A percentile compares a stretch with the other conserved stretches of the same genome.
phyloP scores from a whole-genome alignment of 1,140 invertebrate species.

The Papilio dardanus region DNA sequence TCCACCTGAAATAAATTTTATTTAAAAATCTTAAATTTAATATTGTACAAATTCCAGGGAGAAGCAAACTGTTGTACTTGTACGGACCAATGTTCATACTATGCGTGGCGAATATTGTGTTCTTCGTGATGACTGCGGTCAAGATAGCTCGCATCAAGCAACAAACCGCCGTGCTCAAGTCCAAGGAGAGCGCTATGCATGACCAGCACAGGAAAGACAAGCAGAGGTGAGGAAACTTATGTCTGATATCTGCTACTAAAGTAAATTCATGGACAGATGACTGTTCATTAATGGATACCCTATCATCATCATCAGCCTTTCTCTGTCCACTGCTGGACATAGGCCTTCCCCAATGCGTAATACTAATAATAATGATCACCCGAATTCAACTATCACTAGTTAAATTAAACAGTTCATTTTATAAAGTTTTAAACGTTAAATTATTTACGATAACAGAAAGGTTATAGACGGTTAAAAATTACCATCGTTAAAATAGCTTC shows the following conservation, averaged over 20 bases:
- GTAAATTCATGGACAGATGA: too few species aligned
- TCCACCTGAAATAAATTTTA: too few species aligned
- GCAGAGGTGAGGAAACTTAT: constrained; percentile 59
- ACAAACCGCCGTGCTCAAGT: constrained; percentile 66
- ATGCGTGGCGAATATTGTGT: constrained; percentile 62
- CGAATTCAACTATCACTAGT: too few species aligned
- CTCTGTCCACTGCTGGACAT: too few species aligned
- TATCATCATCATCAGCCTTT: too few species aligned
- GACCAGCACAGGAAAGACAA: constrained; percentile 66
- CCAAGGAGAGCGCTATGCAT: constrained; percentile 66
- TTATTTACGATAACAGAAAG: neutral
- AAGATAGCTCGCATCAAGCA: constrained; percentile 68
- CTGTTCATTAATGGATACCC: too few species aligned
- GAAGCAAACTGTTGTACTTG: constrained; percentile 62
- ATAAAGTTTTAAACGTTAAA: neutral
- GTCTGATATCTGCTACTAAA: neutral
- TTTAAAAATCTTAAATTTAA: neutral
- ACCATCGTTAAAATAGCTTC: neutral
- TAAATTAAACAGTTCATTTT: neutral
- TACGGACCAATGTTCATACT: constrained; percentile 69
- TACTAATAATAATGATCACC: too few species aligned
- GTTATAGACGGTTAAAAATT: neutral
- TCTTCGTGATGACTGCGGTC: constrained; percentile 67
- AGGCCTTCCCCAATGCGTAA: too few species aligned
- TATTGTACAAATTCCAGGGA: constrained; percentile 54